phyloP scores from a whole-genome alignment of 2,113 vertebrate species.

The Sitta europaea region DNA sequence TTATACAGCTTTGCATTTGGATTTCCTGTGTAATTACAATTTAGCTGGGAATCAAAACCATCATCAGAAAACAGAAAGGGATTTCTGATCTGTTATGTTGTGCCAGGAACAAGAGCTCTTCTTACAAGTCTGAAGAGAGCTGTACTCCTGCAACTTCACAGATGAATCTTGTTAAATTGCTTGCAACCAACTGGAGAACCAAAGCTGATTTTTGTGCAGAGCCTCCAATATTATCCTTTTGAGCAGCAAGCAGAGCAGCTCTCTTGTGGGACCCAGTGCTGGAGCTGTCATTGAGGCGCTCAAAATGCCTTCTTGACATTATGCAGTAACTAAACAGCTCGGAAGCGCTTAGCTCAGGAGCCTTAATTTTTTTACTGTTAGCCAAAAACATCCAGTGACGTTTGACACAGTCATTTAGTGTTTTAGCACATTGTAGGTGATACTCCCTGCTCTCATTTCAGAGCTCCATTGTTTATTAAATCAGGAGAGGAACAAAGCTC shows the following conservation, averaged over 20 bases:
- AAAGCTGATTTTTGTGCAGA: neutral
- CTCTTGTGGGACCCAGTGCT: neutral
- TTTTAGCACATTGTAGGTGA: neutral
- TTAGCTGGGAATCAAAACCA: conserved; percentile 34
- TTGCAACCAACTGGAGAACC: neutral
- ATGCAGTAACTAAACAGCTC: neutral
- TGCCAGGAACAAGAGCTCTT: neutral
- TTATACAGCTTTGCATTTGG: conserved; percentile 4
- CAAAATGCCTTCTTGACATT: neutral
- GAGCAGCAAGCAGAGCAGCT: fast-evolving
- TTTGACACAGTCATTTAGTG: neutral
- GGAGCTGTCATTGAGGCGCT: neutral
- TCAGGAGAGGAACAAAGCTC: neutral
- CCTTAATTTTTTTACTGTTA: neutral
- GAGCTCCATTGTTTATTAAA: neutral
- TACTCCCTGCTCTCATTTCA: neutral
- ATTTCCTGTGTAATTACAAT: conserved; percentile 29
- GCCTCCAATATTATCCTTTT: neutral
- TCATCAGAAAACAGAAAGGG: conserved; percentile 38
- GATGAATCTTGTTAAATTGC: neutral
- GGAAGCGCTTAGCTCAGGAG: neutral
- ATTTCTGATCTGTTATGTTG: conserved; percentile 11
- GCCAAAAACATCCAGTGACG: neutral
- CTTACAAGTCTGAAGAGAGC: neutral
- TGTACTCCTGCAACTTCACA: neutral